A percentile compares a stretch with the other conserved stretches of the same genome.
phyloP scores from a whole-genome alignment of 1,140 invertebrate genomes.

The Nasonia giraulti region DNA sequence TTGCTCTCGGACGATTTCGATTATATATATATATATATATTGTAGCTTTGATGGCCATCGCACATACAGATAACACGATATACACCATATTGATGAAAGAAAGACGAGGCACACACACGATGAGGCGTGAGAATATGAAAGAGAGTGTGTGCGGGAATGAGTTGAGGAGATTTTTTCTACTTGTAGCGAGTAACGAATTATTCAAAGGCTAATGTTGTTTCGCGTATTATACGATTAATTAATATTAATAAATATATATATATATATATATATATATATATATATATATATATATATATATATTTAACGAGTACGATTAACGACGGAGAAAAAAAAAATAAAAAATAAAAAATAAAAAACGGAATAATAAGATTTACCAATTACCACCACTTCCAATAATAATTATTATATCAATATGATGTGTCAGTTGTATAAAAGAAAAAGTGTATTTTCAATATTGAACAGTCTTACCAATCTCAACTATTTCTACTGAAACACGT shows the following conservation, averaged over 20 bases:
- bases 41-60: slow-evolving; percentile 5
- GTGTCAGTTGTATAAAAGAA: slow-evolving; percentile 46
- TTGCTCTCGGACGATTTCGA: slow-evolving; percentile 15
- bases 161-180: slow-evolving; percentile 32
- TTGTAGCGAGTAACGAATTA: slow-evolving; percentile 37
- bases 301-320: neutral
- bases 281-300: neutral
- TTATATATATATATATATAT: slow-evolving; percentile 5
- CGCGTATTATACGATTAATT: neutral
- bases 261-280: neutral
- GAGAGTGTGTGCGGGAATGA: neutral
- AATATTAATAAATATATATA: neutral
- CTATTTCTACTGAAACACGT: slow-evolving; percentile 49
- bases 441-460: slow-evolving; percentile 51
- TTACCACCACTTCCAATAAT: slow-evolving; percentile 42
- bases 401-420: slow-evolving; percentile 32
- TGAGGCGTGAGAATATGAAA: neutral
- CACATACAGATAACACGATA: neutral
- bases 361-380: slow-evolving; percentile 40
- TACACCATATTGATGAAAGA: neutral
- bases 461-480: slow-evolving; percentile 39
- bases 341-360: neutral
- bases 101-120: slow-evolving; percentile 5
- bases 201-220: slow-evolving; percentile 38
- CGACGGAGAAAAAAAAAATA: neutral